Percentiles rank a stretch among this genome's conserved stretches.
These are phyloP conservation scores for Aphyosemion australe DNA, from an alignment of 2,113 vertebrate species.

Conservation along the genomic window DNA sequence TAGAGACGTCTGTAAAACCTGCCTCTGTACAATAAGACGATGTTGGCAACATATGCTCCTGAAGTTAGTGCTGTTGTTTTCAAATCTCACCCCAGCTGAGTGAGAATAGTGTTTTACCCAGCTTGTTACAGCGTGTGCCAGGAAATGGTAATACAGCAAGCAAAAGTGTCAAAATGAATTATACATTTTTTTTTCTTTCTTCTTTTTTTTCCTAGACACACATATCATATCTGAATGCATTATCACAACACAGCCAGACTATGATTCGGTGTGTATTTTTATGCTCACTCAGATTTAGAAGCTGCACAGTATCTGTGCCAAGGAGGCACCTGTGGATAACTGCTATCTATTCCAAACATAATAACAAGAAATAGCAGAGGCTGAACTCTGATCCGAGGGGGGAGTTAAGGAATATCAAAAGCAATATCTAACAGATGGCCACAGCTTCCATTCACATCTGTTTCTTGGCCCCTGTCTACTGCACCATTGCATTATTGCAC, in stretches of 20 bases:
- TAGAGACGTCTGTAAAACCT: conserved; percentile 1
- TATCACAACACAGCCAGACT: conserved; percentile 67
- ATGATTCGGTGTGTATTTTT: conserved; percentile 65
- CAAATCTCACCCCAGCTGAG: conserved; percentile 59
- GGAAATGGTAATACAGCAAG: conserved; percentile 65
- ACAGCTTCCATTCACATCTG: conserved; percentile 41
- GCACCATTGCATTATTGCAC: conserved; percentile 1
- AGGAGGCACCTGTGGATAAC: conserved; percentile 62
- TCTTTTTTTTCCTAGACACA: conserved; percentile 65
- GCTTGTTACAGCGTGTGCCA: conserved; percentile 54
- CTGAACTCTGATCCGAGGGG: conserved; percentile 57
- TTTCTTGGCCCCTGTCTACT: conserved; percentile 9
- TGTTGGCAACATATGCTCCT: conserved; percentile 23
- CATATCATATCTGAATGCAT: conserved; percentile 74
- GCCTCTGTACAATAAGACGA: conserved; percentile 13
- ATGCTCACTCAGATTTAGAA: conserved; percentile 59
- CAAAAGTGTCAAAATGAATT: conserved; percentile 75
- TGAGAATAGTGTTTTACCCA: conserved; percentile 60
- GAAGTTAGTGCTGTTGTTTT: conserved; percentile 61
- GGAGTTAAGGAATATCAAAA: conserved; percentile 53
- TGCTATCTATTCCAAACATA: conserved; percentile 53
- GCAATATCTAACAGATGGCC: conserved; percentile 47
- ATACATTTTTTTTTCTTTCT: conserved; percentile 51
- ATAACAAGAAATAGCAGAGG: conserved; percentile 58
- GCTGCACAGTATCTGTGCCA: conserved; percentile 27